Percentiles rank a stretch among this genome's conserved stretches.
phyloP scores from a whole-genome alignment of 2,888 invertebrate species.

The Lamproptera curius region DNA sequence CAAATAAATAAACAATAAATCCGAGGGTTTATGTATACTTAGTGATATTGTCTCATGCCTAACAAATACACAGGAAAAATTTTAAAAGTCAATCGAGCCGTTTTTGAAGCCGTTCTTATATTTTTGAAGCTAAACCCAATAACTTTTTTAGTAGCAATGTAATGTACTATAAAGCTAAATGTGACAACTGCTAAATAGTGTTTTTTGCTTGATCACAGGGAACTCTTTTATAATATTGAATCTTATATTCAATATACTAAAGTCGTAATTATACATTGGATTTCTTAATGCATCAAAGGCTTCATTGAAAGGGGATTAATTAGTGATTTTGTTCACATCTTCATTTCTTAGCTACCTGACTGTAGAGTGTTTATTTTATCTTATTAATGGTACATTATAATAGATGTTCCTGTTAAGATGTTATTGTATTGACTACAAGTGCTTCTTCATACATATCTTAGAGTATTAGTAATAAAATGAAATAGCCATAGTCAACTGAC shows the following conservation, averaged over 20 bases:
- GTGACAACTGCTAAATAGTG: conserved; percentile 29
- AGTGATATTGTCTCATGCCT: too few species aligned
- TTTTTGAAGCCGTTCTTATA: too few species aligned
- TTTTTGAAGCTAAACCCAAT: too few species aligned
- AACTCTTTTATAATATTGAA: not conserved
- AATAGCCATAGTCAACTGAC: too few species aligned
- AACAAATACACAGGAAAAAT: too few species aligned
- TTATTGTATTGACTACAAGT: conserved; percentile 24
- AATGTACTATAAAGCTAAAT: too few species aligned
- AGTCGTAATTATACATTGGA: conserved; percentile 13
- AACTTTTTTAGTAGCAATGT: too few species aligned
- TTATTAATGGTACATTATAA: conserved; percentile 31
- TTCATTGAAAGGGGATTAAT: conserved; percentile 38
- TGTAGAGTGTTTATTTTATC: conserved; percentile 31
- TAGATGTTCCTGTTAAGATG: conserved; percentile 31
- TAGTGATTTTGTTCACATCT: conserved; percentile 44
- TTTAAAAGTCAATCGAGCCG: too few species aligned
- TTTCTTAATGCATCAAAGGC: conserved; percentile 4
- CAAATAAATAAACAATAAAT: too few species aligned
- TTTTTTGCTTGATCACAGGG: conserved; percentile 10
- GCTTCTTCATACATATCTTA: too few species aligned
- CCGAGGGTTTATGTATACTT: too few species aligned
- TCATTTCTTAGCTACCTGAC: conserved; percentile 46
- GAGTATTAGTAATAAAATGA: too few species aligned
- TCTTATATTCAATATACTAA: conserved; percentile 4